These are phyloP conservation scores for Chaunax sp. DNA, from an alignment of 2,797 vertebrate genomes.

Conservation along the genomic window DNA sequence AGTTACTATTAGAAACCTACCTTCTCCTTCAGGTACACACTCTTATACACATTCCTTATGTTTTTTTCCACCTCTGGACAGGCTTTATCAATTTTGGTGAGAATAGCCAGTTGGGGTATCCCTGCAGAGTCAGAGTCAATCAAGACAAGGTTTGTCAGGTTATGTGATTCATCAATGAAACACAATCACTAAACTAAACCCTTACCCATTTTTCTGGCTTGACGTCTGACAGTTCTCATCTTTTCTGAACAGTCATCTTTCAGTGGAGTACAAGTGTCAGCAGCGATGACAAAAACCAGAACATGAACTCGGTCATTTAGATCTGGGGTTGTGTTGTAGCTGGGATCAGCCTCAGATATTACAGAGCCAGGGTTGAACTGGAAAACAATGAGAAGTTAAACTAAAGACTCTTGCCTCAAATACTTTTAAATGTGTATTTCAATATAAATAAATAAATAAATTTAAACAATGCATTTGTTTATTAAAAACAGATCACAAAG, in stretches of 20 bases:
- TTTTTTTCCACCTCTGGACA: conserved; percentile 28
- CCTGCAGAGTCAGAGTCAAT: not conserved
- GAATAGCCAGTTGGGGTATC: conserved; percentile 54
- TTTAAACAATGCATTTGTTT: no score
- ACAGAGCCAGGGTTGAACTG: not conserved
- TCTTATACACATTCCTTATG: conserved; percentile 15
- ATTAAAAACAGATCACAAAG: no score
- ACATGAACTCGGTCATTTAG: not conserved
- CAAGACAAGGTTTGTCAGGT: not conserved
- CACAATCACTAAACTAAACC: no score
- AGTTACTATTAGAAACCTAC: conserved; percentile 19
- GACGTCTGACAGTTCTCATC: not conserved
- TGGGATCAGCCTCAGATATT: not conserved
- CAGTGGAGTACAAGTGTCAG: not conserved
- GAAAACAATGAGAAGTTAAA: not conserved
- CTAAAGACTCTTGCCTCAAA: no score
- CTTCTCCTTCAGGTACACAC: conserved; percentile 39
- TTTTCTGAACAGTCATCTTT: not conserved
- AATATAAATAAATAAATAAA: no score
- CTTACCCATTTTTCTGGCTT: not conserved
- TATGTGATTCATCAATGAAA: no score
- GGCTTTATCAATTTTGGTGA: conserved; percentile 59
- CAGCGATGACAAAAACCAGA: not conserved
- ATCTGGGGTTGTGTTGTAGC: not conserved
- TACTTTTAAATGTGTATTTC: no score